phyloP scores from a whole-genome alignment of 2,113 vertebrate species.

The Ursus arctos region DNA sequence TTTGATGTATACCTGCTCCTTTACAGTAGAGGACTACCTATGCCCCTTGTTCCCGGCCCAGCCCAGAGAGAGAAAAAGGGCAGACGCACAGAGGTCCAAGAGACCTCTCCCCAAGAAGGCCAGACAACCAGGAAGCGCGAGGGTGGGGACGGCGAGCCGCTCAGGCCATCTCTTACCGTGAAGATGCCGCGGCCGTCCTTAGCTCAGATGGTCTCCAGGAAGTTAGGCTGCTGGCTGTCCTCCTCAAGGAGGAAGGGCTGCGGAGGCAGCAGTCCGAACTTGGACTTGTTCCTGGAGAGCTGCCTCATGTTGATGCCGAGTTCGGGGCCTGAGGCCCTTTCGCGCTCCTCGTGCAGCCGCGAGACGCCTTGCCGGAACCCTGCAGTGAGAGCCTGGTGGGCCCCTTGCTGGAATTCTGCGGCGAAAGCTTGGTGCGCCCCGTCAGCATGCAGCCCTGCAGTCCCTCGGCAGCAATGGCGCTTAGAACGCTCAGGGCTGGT shows the following conservation, averaged over 20 bases:
- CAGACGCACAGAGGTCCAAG: not conserved
- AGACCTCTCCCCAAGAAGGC: not conserved
- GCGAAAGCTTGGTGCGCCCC: constrained; percentile 92
- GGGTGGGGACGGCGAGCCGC: accelerated
- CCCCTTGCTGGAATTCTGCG: constrained; percentile 94
- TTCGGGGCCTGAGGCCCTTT: constrained; percentile 94
- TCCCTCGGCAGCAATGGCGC: constrained; percentile 92
- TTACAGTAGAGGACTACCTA: not conserved
- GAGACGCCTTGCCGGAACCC: constrained; percentile 96
- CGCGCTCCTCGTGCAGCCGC: constrained; percentile 93
- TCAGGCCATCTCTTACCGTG: constrained; percentile 74
- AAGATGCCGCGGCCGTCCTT: constrained; percentile 95
- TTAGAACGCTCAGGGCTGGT: constrained; percentile 93
- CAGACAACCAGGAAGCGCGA: accelerated
- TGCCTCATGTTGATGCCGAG: constrained; percentile 95
- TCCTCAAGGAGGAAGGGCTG: constrained; percentile 96
- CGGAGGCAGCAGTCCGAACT: constrained; percentile 92
- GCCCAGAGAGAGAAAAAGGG: not conserved
- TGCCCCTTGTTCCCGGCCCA: no score
- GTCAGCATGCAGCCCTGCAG: constrained; percentile 96
- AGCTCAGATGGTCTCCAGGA: constrained; percentile 94
- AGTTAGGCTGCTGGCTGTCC: constrained; percentile 96
- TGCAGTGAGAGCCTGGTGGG: constrained; percentile 92
- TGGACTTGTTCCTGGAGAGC: constrained; percentile 95
- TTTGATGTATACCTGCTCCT: no score